Percentiles rank a stretch among this genome's conserved stretches.
phyloP scores from a whole-genome alignment of 2,113 vertebrate species.

The Smithornis capensis region DNA sequence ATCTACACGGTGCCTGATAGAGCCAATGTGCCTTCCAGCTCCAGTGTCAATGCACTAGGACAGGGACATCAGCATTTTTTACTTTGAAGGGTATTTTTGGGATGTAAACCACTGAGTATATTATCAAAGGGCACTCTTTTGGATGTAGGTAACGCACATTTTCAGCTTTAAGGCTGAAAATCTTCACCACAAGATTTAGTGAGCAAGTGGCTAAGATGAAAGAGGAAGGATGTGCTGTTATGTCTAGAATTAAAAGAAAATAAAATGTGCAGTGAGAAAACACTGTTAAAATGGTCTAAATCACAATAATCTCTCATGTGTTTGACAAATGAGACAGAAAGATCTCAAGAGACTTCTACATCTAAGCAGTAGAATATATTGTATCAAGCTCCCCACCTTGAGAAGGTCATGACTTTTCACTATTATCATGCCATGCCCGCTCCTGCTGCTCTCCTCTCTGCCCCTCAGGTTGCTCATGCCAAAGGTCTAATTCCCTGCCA shows the following conservation, averaged over 20 bases:
- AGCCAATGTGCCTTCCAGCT: not conserved
- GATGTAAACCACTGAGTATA: not conserved
- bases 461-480: rapidly evolving
- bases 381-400: not conserved
- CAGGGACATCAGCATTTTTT: not conserved
- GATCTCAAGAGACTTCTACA: not conserved
- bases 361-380: not conserved
- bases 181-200: not conserved
- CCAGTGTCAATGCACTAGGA: not conserved
- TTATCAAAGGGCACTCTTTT: constrained; percentile 1
- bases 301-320: not conserved
- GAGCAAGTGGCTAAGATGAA: not conserved
- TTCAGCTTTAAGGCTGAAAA: not conserved
- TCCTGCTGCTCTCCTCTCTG: not conserved
- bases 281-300: not conserved
- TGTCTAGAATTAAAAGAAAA: constrained; percentile 17
- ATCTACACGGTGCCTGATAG: rapidly evolving
- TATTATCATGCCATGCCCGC: rapidly evolving
- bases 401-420: not conserved
- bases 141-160: not conserved
- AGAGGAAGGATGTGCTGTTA: not conserved
- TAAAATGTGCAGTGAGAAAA: not conserved
- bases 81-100: not conserved
- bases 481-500: not conserved
- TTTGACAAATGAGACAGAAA: not conserved